These are phyloP conservation scores for Strigamia crassipes DNA, from an alignment of 2,888 invertebrate species.

Conservation along the genomic window DNA sequence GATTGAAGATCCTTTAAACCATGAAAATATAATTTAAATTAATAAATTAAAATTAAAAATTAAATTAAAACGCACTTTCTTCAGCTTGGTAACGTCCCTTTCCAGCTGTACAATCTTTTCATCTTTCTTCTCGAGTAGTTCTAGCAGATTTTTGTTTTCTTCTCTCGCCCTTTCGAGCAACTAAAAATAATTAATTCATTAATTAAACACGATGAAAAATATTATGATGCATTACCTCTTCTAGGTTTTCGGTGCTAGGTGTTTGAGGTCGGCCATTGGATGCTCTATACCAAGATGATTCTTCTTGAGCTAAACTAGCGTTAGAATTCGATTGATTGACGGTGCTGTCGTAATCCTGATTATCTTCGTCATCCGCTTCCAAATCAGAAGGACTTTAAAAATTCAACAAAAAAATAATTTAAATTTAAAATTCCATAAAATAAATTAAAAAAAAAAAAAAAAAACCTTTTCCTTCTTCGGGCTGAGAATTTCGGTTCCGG, in stretches of 20 bases:
- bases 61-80: constrained; percentile 54
- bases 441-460: constrained; percentile 43
- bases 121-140: constrained; percentile 59
- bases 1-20: constrained; percentile 47
- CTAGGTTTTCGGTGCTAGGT: constrained; percentile 59
- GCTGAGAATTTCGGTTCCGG: constrained; percentile 55
- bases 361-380: constrained; percentile 67
- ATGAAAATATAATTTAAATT: neutral
- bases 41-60: neutral
- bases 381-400: constrained; percentile 65
- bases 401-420: constrained; percentile 44
- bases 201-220: neutral
- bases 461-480: constrained; percentile 62
- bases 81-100: constrained; percentile 57
- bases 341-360: constrained; percentile 63
- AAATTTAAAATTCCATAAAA: neutral
- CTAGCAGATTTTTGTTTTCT: constrained; percentile 59
- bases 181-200: constrained; percentile 51
- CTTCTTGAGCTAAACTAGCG: constrained; percentile 50
- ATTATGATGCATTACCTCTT: constrained; percentile 55
- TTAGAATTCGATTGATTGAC: constrained; percentile 60
- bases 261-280: constrained; percentile 56
- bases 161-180: constrained; percentile 59
- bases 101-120: constrained; percentile 59
- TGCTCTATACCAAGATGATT: constrained; percentile 37